phyloP scores from a whole-genome alignment of 2,888 invertebrate genomes.

The Nomada lathburiana region DNA sequence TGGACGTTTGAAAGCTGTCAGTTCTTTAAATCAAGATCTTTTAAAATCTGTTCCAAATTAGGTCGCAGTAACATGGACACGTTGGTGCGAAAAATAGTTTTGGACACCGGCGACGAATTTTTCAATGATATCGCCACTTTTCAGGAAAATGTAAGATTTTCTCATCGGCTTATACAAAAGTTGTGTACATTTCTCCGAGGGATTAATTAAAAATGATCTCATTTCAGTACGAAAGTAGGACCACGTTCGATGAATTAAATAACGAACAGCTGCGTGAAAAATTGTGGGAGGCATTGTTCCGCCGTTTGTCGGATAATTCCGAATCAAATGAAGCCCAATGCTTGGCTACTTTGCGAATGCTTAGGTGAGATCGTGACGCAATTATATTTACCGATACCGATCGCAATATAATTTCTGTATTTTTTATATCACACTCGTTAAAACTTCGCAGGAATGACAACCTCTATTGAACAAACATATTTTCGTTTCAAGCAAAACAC shows the following conservation, averaged over 20 bases:
- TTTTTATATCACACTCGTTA: background rate
- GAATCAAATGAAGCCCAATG: slow-evolving; percentile 86
- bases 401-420: background rate
- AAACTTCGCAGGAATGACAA: background rate
- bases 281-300: slow-evolving; percentile 88
- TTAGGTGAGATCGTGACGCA: slow-evolving; percentile 86
- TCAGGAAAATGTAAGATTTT: slow-evolving; percentile 82
- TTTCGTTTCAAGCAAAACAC: slow-evolving; percentile 22
- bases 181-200: background rate
- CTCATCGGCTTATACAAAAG: background rate
- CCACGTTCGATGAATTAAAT: slow-evolving; percentile 88
- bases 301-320: slow-evolving; percentile 85
- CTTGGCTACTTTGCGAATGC: slow-evolving; percentile 87
- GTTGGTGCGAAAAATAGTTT: slow-evolving; percentile 72
- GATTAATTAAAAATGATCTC: background rate
- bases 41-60: background rate
- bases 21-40: background rate
- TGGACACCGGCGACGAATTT: slow-evolving; percentile 74
- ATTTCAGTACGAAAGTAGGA: slow-evolving; percentile 86
- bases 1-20: slow-evolving; percentile 2
- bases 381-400: background rate
- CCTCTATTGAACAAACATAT: slow-evolving; percentile 19
- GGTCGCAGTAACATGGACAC: slow-evolving; percentile 52
- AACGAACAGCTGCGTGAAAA: slow-evolving; percentile 85
- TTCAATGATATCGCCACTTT: slow-evolving; percentile 80